Conservation (phyloP, 2,888 invertebrate species). For the Deroplatys truncata region DNA sequence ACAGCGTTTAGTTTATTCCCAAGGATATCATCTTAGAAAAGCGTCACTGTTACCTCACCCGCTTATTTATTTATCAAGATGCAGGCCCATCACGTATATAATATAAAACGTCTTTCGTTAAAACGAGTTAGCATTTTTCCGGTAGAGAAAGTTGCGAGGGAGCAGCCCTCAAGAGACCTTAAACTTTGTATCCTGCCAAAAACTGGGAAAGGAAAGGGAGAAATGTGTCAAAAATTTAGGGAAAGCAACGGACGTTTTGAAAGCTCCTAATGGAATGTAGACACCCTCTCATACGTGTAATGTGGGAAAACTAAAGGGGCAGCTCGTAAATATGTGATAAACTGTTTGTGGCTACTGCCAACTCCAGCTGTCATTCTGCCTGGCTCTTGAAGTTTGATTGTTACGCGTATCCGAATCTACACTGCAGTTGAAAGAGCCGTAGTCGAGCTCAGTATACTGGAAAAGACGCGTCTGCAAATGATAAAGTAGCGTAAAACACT, state of each 20-base stretch:
- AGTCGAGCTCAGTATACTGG: too few species aligned
- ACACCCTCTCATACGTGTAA: constrained; percentile 1
- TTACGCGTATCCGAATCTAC: too few species aligned
- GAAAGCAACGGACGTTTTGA: constrained; percentile 24
- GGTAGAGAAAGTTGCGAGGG: not conserved
- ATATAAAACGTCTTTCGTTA: constrained; percentile 18
- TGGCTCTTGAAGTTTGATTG: not conserved
- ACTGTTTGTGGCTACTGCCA: not conserved
- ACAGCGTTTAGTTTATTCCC: not conserved
- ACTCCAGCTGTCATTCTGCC: not conserved
- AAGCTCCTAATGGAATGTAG: constrained; percentile 24
- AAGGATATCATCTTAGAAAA: not conserved
- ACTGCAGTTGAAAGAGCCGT: too few species aligned
- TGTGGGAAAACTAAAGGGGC: not conserved
- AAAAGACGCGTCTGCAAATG: too few species aligned
- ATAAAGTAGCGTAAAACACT: too few species aligned
- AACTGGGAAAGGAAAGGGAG: not conserved
- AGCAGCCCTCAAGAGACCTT: not conserved
- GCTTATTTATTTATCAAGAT: not conserved
- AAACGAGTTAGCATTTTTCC: not conserved
- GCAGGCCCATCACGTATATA: constrained; percentile 4
- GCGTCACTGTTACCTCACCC: not conserved
- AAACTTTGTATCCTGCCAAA: not conserved
- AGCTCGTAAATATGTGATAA: not conserved
- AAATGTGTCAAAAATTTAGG: constrained; percentile 24